Base-by-base conservation (phyloP, 1,140 invertebrate species). In the Zeugodacus cucurbitae region DNA sequence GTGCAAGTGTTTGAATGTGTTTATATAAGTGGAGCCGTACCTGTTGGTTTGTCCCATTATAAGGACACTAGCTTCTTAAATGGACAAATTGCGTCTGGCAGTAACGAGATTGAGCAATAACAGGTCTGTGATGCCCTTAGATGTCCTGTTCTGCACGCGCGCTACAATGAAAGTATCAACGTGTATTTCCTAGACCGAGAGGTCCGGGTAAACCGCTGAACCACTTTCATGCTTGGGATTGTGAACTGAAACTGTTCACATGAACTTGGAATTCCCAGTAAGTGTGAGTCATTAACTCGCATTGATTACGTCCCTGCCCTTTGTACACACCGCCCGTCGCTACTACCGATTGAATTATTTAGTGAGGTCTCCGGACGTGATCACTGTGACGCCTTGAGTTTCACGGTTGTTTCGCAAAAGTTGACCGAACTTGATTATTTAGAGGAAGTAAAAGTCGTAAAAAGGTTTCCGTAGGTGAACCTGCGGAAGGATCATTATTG, bases 211-310 rank as follows among this genome's bases (percentile, higher is more conserved):
- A 97, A 94, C 96, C 94, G 93, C 93, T 96, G 95, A 97, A 97
- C 94, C 94, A 95, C 95, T 94, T 95, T 96, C 96, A 95, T 97
- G 96, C 94, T 96, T 94, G 96, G 96, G 96, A 97, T 97, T 95
- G 96, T 95, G 95, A 94, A 94, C 96, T 97, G 96, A 94, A 97
- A 97, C 96, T 97, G 93, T 97, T 95, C 94, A 95, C 96, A 95
- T 97, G 95, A 97, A 97, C 96, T 95, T 96, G 96, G 96, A 97
- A 97, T 97, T 96, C 96, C 96, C 94, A 96, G 97, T 97, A 97
- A 96, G 96, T 94, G 95, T 95, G 94, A 96, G 96, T 97, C 96
- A 97, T 96, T 94, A 97, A 95, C 96, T 96, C 94, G 96, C 95
- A 95, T 95, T 96, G 96, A 97, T 96, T 97, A 96, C 95, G 96